A percentile compares a stretch with the other conserved stretches of the same genome.
Conservation (phyloP, 2,113 vertebrate species). For the Rhinopomastus cyanomelas region DNA sequence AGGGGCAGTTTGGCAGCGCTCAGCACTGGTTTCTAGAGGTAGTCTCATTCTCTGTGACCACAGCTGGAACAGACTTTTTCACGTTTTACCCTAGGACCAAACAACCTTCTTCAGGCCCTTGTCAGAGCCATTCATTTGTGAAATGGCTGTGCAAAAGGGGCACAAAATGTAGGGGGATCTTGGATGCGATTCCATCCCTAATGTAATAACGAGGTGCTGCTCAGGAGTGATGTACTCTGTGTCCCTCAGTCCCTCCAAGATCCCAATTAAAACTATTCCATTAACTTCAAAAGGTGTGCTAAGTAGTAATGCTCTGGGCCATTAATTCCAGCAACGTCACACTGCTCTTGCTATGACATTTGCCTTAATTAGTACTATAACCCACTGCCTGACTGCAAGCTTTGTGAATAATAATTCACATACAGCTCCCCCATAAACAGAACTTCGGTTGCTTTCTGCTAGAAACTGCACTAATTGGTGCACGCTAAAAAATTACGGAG, state of each 20-base stretch:
- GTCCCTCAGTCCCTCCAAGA: conserved; percentile 52
- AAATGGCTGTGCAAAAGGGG: conserved; percentile 27
- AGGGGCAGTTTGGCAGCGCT: neutral
- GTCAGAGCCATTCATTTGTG: conserved; percentile 24
- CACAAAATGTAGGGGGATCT: conserved; percentile 29
- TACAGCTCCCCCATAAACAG: conserved; percentile 29
- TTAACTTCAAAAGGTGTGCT: conserved; percentile 69
- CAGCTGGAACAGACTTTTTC: neutral
- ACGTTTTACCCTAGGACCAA: conserved; percentile 16
- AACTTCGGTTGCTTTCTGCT: neutral
- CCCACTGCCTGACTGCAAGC: conserved; percentile 53
- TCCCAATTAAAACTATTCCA: conserved; percentile 70
- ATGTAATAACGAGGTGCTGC: conserved; percentile 48
- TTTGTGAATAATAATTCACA: conserved; percentile 57
- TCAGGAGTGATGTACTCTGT: conserved; percentile 42
- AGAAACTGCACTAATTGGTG: neutral
- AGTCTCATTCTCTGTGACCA: neutral
- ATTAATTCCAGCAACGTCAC: conserved; percentile 72
- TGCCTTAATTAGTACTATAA: conserved; percentile 64
- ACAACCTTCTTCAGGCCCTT: neutral
- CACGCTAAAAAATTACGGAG: neutral
- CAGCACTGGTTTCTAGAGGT: neutral
- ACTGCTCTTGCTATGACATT: conserved; percentile 69
- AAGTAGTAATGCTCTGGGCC: conserved; percentile 66
- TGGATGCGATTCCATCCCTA: conserved; percentile 39